Conservation (phyloP, 2,797 vertebrate genomes). For the Phyllotis vaccarum region DNA sequence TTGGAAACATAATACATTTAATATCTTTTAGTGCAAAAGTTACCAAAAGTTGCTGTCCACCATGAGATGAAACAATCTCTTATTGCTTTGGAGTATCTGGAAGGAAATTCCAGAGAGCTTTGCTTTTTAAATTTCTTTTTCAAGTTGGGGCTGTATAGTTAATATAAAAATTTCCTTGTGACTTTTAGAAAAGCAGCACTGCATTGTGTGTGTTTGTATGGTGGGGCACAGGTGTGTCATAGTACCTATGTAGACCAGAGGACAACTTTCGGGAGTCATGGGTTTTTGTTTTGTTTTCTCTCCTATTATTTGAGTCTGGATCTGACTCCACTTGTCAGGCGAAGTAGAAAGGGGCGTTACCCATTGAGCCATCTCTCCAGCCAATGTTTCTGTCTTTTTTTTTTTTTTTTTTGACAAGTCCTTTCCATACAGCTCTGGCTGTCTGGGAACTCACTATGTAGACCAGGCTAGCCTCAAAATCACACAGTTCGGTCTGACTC, state of each 20-base stretch:
- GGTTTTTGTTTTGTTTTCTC: too few relatives aligned
- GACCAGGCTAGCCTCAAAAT: neutral
- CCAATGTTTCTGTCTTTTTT: neutral
- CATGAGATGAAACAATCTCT: neutral
- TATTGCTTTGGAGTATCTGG: neutral
- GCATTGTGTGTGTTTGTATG: neutral
- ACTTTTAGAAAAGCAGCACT: neutral
- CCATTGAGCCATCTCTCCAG: neutral
- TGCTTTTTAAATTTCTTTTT: neutral
- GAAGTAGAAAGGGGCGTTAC: neutral
- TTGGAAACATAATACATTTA: neutral
- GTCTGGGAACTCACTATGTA: neutral
- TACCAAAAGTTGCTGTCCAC: neutral
- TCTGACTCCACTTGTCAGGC: neutral
- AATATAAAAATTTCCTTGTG: neutral
- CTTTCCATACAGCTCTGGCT: neutral
- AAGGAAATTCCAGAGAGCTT: neutral
- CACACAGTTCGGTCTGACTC: neutral
- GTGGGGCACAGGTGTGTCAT: neutral
- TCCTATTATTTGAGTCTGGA: neutral
- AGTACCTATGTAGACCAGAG: neutral
- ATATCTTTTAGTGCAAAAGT: conserved; percentile 9
- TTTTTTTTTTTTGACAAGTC: neutral
- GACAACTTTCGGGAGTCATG: neutral
- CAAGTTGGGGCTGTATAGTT: neutral